Conservation (phyloP, 2,113 vertebrate species). For the Lampris incognitus region DNA sequence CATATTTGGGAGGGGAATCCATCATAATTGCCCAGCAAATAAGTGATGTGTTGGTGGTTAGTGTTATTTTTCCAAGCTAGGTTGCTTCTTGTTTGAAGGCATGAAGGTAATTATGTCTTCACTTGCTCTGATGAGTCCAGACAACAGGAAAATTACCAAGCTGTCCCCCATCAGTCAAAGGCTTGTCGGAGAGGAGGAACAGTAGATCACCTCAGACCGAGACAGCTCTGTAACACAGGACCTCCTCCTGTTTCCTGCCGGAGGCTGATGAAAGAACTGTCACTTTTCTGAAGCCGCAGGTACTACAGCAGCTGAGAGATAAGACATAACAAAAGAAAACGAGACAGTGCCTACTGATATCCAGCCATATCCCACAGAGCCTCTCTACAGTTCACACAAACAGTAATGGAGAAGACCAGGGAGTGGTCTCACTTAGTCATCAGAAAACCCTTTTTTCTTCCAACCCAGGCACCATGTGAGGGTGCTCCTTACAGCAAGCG, state of each 20-base stretch:
- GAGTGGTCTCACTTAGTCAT: slow-evolving; percentile 28
- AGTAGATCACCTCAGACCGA: slow-evolving; percentile 20
- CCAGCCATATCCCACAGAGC: slow-evolving; percentile 9
- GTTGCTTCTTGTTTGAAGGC: slow-evolving; percentile 42
- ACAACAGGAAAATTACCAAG: slow-evolving; percentile 67
- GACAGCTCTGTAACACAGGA: slow-evolving; percentile 31
- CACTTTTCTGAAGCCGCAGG: slow-evolving; percentile 55
- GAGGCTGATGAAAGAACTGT: slow-evolving; percentile 60
- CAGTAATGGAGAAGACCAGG: background rate
- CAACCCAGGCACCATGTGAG: background rate
- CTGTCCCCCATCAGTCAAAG: slow-evolving; percentile 65
- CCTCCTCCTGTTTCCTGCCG: slow-evolving; percentile 55
- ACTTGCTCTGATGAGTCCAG: slow-evolving; percentile 58
- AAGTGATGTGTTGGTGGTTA: slow-evolving; percentile 16
- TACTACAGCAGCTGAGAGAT: slow-evolving; percentile 38
- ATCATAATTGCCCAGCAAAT: background rate
- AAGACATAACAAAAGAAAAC: slow-evolving; percentile 14
- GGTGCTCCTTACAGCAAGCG: background rate
- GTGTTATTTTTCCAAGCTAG: slow-evolving; percentile 31
- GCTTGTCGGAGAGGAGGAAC: slow-evolving; percentile 11
- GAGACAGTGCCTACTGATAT: background rate
- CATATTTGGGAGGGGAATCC: slow-evolving; percentile 14
- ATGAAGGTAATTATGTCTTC: slow-evolving; percentile 70
- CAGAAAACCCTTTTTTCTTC: background rate
- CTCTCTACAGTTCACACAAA: slow-evolving; percentile 2